phyloP scores from a whole-genome alignment of 2,113 vertebrate species.

The Centrocercus urophasianus region DNA sequence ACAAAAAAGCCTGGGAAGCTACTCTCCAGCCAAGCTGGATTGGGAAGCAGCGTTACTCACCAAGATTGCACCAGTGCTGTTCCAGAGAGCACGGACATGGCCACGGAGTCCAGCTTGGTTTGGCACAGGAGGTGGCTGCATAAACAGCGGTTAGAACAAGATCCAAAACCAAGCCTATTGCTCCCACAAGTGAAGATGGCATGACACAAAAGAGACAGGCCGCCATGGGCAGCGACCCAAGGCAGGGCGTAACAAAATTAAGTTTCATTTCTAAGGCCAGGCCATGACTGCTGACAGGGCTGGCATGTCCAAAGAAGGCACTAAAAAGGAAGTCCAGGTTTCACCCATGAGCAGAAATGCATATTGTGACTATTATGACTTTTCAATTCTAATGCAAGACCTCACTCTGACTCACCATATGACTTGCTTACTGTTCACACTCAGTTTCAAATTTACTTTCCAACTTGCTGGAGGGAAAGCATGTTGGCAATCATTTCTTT shows the following conservation, averaged over 20 bases:
- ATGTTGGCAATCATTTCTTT: not conserved
- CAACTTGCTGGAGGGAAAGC: not conserved
- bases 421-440: not conserved
- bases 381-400: not conserved
- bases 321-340: not conserved
- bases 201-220: not conserved
- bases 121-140: constrained; percentile 3
- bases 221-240: not conserved
- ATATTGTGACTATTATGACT: not conserved
- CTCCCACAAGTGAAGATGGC: not conserved
- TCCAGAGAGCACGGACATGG: not conserved
- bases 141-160: not conserved
- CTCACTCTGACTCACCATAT: not conserved
- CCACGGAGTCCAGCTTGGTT: not conserved
- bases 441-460: not conserved
- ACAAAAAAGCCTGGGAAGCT: not conserved
- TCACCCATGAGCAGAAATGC: not conserved
- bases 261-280: not conserved
- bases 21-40: not conserved
- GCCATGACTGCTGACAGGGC: not conserved
- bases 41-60: not conserved
- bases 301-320: not conserved
- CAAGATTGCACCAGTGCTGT: not conserved
- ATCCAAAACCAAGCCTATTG: not conserved
- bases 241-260: not conserved